Evolutionary conservation across 2,888 invertebrate species (phyloP).

Genomic region (Rutpela maculata): DNA sequence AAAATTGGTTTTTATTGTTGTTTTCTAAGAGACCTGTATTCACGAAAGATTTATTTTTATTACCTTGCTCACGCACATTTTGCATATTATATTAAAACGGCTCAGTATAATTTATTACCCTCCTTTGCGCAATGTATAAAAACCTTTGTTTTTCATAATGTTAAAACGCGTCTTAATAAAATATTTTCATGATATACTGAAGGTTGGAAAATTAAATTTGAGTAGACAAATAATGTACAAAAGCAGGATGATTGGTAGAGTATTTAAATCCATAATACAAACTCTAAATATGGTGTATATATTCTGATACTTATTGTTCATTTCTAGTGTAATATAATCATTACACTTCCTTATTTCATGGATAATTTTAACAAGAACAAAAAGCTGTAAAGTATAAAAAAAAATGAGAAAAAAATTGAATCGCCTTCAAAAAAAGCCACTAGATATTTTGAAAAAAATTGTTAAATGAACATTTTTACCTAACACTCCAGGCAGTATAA

Average conservation of each 20-base stretch:
- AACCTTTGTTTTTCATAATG: neutral
- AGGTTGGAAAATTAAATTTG: neutral
- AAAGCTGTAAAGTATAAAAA: no score
- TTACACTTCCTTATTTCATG: no score
- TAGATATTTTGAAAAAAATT: no score
- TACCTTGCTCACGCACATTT: constrained; percentile 1
- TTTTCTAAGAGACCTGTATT: neutral
- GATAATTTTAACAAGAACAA: no score
- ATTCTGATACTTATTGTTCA: no score
- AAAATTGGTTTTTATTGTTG: neutral
- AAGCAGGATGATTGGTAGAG: neutral
- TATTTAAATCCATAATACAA: neutral
- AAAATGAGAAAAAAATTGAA: no score
- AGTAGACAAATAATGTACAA: neutral
- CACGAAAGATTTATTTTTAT: constrained; percentile 7
- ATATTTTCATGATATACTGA: neutral
- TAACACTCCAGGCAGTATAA: no score
- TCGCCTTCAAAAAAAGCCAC: no score
- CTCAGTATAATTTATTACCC: neutral
- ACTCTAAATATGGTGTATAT: no score
- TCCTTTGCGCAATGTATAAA: neutral
- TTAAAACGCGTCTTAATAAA: neutral
- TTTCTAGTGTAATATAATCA: no score
- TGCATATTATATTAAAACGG: neutral
- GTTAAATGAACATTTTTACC: no score